Conservation (phyloP, 2,797 vertebrate species). For the Lophotriccus pileatus region DNA sequence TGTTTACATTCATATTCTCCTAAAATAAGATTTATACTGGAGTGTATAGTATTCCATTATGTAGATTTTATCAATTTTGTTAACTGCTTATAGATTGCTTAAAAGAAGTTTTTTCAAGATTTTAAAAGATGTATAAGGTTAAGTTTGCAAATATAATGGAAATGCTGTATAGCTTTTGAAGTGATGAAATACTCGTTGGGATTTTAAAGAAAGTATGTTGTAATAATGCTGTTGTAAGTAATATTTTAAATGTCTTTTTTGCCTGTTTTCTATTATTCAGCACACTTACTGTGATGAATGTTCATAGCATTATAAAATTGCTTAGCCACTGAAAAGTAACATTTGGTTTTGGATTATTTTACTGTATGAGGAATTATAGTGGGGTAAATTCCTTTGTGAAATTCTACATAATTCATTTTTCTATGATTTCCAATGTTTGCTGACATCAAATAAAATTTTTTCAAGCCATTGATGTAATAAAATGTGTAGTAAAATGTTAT, state of each 20-base stretch:
- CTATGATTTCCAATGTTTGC: conserved; percentile 81
- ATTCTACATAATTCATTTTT: conserved; percentile 80
- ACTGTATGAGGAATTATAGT: conserved; percentile 74
- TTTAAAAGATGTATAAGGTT: conserved; percentile 83
- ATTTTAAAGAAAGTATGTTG: conserved; percentile 77
- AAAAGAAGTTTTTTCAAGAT: conserved; percentile 75
- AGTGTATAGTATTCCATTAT: conserved; percentile 75
- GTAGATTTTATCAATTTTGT: conserved; percentile 77
- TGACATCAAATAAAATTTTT: conserved; percentile 78
- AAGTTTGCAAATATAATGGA: conserved; percentile 81
- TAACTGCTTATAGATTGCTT: conserved; percentile 81
- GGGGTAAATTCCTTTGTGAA: conserved; percentile 77
- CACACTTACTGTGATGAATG: conserved; percentile 76
- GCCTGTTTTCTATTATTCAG: conserved; percentile 76
- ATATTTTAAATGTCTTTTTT: conserved; percentile 74
- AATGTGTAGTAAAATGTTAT: conserved; percentile 41
- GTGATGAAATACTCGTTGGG: conserved; percentile 73
- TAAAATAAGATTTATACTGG: conserved; percentile 70
- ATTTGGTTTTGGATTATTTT: conserved; percentile 72
- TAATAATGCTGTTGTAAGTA: conserved; percentile 78
- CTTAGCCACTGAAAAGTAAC: conserved; percentile 75
- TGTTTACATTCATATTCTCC: conserved; percentile 80
- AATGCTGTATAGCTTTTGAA: conserved; percentile 82
- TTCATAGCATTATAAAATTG: conserved; percentile 77
- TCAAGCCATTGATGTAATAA: conserved; percentile 79